Evolutionary conservation across 2,888 invertebrate genomes (phyloP), one percentile per base, ranked within the genome.

Genomic region (Unio delphinus): DNA sequence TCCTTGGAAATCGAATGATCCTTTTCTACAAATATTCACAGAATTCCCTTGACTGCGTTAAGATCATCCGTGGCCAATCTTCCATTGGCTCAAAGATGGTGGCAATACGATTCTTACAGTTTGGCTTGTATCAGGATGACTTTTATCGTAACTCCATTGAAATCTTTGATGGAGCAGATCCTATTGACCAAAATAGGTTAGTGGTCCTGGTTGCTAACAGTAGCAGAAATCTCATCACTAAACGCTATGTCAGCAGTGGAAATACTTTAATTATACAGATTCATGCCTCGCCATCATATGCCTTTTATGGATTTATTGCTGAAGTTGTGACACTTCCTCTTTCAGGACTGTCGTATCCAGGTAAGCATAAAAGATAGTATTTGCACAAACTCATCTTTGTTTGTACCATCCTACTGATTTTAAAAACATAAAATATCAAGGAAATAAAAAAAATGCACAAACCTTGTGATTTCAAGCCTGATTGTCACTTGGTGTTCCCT

Each of bases 21-120:
- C 89, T 99, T 28, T 99, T 98, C 89, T 98, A 97, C 90, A 99
- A 98, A 89, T 99, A 99, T 86, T 97, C 97, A 86, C 97, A 97
- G 82, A 94, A 95, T 89, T 96, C 98, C 0, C 95, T 98, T 0
- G 99, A 98, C 88, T 99, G 99, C 88, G 95, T 99, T 0, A 99
- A 99, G 90, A 96, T 98, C 80, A 97, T 99, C 88, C 95, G 69
- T 95, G 78, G 96, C 74, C 57, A 57, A 4, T 93, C 94, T 72
- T 95, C 66, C 45, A 74, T 94, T 86, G 93, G 94, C 74, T 94
- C 95, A 0, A 97, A 97, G 87, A 95, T 95, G 20, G 93, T 98
- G 83, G 97, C 97, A 15, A 95, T 98, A 84, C 92, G 89, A 56
- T 88, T 89, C 70, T 80, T 89, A 6, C 89, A 89, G 75, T 74